Evolutionary conservation across 1,140 invertebrate species (phyloP).

Genomic region (Dreissena polymorpha): DNA sequence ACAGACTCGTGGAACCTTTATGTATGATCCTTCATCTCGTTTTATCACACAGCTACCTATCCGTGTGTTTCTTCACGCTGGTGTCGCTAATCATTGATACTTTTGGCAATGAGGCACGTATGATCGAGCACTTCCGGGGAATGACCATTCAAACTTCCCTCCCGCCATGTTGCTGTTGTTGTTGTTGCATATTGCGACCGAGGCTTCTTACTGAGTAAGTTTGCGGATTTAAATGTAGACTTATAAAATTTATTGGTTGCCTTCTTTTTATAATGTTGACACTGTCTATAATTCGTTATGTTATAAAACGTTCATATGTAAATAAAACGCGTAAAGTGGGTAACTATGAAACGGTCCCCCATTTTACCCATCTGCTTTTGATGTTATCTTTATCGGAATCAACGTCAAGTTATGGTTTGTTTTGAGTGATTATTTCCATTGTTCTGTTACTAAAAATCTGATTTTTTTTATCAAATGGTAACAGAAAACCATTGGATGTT

Average conservation of each 20-base stretch:
- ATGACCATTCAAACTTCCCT: constrained; percentile 4
- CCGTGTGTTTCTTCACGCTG: constrained; percentile 40
- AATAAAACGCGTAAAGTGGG: not conserved
- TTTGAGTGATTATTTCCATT: too few species aligned
- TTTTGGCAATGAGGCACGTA: constrained; percentile 17
- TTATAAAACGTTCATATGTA: not conserved
- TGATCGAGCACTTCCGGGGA: constrained; percentile 14
- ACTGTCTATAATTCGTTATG: not conserved
- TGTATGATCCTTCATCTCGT: not conserved
- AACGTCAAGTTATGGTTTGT: not conserved
- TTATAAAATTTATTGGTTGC: too few species aligned
- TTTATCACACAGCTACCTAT: constrained; percentile 21
- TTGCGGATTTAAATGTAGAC: not conserved
- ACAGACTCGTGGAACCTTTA: not conserved
- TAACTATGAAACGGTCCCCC: not conserved
- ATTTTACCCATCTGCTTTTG: not conserved
- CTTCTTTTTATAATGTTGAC: not conserved
- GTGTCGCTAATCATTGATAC: constrained; percentile 14
- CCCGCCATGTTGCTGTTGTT: constrained; percentile 44
- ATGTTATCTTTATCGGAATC: not conserved
- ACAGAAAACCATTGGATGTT: too few species aligned
- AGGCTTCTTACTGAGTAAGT: constrained; percentile 17
- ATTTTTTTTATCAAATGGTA: too few species aligned
- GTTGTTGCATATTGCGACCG: constrained; percentile 34
- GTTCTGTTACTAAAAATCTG: too few species aligned